A percentile compares a stretch with the other conserved stretches of the same genome.
Evolutionary conservation across 2,797 vertebrate genomes (phyloP).

Genomic region (Xenopus petersii): DNA sequence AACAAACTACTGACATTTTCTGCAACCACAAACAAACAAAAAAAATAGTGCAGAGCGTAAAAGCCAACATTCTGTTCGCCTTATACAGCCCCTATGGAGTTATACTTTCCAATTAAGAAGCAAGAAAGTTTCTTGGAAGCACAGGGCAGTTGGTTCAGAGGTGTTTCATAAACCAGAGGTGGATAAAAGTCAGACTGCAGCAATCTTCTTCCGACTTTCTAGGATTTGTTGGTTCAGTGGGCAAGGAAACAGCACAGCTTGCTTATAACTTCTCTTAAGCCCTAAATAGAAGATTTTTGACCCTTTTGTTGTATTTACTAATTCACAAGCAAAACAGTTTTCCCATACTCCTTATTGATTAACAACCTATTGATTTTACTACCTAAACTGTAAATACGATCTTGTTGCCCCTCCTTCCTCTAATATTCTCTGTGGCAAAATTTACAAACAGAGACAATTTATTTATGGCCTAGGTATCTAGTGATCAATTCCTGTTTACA

Average conservation of each 20-base stretch:
- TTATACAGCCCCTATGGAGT: constrained; percentile 8
- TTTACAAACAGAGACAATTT: no score
- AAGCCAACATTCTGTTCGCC: constrained; percentile 7
- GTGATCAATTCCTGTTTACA: no score
- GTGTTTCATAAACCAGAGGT: constrained; percentile 25
- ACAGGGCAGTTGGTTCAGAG: constrained; percentile 16
- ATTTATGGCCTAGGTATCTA: no score
- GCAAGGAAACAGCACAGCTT: neutral
- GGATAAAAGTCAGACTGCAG: constrained; percentile 23
- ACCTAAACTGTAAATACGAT: no score
- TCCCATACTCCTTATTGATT: no score
- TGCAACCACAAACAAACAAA: constrained; percentile 1
- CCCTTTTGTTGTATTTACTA: constrained; percentile 3
- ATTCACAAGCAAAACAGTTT: neutral
- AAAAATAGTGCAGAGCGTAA: neutral
- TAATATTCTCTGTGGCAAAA: no score
- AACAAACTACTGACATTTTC: constrained; percentile 1
- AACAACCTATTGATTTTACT: no score
- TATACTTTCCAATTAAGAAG: constrained; percentile 16
- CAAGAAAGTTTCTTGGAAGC: constrained; percentile 6
- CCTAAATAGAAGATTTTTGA: neutral
- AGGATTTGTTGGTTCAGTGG: constrained; percentile 24
- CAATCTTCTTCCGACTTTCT: constrained; percentile 6
- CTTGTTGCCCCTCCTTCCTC: no score
- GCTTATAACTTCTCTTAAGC: neutral